Evolutionary conservation across 1,140 invertebrate species (phyloP).

Genomic region (Papilio glaucus): DNA sequence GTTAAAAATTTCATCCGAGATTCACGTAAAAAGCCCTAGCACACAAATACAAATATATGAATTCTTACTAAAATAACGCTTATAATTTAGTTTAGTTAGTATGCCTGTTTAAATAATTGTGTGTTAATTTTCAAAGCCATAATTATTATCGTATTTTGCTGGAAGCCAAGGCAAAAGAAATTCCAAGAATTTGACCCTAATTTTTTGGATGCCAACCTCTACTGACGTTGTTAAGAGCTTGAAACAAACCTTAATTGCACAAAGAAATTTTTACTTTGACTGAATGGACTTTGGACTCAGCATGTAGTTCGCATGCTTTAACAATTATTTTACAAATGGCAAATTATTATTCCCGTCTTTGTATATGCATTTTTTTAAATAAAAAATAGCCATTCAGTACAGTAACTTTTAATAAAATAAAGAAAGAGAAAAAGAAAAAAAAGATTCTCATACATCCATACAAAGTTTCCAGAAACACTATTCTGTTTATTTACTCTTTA

Average conservation of each 20-base stretch:
- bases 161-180: conserved; percentile 5
- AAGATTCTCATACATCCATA: no score
- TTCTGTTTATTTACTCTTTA: no score
- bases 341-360: conserved; percentile 2
- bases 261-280: conserved; percentile 34
- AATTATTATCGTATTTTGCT: background rate
- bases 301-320: conserved; percentile 28
- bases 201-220: conserved; percentile 19
- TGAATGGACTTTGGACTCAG: conserved; percentile 25
- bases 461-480: no score
- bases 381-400: background rate
- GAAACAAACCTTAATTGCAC: conserved; percentile 34
- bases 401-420: background rate
- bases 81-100: background rate
- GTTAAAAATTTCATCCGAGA: no score
- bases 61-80: no score
- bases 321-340: conserved; percentile 14
- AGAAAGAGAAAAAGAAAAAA: background rate
- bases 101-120: background rate
- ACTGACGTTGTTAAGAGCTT: conserved; percentile 27
- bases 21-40: no score
- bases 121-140: background rate
- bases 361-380: background rate
- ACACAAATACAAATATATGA: no score
- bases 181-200: conserved; percentile 20